phyloP scores from a whole-genome alignment of 2,888 invertebrate species.

The Zaprionus obscuricornis region DNA sequence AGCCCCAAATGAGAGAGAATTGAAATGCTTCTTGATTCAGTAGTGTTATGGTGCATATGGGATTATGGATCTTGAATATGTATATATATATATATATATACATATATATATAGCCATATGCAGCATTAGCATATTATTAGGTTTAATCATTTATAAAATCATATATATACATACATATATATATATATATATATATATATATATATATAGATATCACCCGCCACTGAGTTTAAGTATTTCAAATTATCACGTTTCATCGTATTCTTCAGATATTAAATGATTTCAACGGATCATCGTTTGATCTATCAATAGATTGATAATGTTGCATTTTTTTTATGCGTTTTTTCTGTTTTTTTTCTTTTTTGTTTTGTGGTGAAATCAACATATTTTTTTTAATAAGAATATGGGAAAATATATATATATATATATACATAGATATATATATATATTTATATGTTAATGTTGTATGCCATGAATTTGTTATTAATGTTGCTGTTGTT shows the following conservation, averaged over 20 bases:
- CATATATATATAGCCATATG: constrained; percentile 3
- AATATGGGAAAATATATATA: constrained; percentile 32
- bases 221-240: constrained; percentile 76
- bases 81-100: constrained; percentile 17
- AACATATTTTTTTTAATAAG: constrained; percentile 31
- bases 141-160: too few relatives aligned
- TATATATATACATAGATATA: constrained; percentile 33
- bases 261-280: constrained; percentile 54
- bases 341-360: constrained; percentile 1
- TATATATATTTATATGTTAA: constrained; percentile 53
- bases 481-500: constrained; percentile 21
- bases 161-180: constrained; percentile 13
- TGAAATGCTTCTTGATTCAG: too few relatives aligned
- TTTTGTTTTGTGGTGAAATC: constrained; percentile 15
- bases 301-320: constrained; percentile 8
- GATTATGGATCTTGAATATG: background rate
- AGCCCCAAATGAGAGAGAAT: too few relatives aligned
- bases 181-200: constrained; percentile 38
- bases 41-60: too few relatives aligned
- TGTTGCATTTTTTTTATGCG: constrained; percentile 9
- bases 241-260: constrained; percentile 72
- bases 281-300: constrained; percentile 68
- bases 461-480: too few relatives aligned
- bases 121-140: too few relatives aligned
- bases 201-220: constrained; percentile 69